Evolutionary conservation across 2,888 invertebrate species (phyloP).

Genomic region (Macrophya annulata): DNA sequence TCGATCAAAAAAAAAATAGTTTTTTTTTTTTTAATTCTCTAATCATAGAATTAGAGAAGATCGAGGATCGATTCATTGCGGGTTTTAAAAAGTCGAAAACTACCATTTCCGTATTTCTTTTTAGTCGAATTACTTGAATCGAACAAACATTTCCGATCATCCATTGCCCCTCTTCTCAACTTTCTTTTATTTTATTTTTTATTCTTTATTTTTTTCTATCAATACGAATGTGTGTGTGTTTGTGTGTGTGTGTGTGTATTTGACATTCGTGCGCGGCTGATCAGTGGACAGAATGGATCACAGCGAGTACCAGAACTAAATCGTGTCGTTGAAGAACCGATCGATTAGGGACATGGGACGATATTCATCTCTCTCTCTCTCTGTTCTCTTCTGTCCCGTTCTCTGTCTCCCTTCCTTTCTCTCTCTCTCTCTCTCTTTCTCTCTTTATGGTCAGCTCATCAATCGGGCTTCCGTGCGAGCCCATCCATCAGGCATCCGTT

Average conservation of each 20-base stretch:
- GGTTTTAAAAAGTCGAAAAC: neutral
- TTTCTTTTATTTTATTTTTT: neutral
- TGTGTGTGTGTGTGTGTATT: neutral
- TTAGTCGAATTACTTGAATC: neutral
- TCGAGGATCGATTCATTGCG: neutral
- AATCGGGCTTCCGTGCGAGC: slow-evolving; percentile 39
- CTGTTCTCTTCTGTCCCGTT: neutral
- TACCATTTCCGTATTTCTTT: neutral
- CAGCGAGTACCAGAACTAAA: slow-evolving; percentile 28
- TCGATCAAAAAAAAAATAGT: no score
- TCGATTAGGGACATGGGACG: slow-evolving; percentile 20
- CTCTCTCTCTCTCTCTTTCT: slow-evolving; percentile 53
- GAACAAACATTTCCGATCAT: neutral
- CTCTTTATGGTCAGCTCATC: slow-evolving; percentile 41
- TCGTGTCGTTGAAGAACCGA: slow-evolving; percentile 11
- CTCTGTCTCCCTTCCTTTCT: slow-evolving; percentile 36
- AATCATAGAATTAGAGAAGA: neutral
- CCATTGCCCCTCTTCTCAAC: neutral
- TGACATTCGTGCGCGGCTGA: neutral
- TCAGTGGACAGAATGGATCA: neutral
- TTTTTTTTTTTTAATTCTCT: no score
- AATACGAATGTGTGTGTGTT: neutral
- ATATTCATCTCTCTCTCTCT: slow-evolving; percentile 36
- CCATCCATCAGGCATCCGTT: slow-evolving; percentile 58
- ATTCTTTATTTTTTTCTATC: neutral